These are phyloP conservation scores for Bimastos eiseni DNA, from an alignment of 2,888 invertebrate genomes.

Conservation along the genomic window DNA sequence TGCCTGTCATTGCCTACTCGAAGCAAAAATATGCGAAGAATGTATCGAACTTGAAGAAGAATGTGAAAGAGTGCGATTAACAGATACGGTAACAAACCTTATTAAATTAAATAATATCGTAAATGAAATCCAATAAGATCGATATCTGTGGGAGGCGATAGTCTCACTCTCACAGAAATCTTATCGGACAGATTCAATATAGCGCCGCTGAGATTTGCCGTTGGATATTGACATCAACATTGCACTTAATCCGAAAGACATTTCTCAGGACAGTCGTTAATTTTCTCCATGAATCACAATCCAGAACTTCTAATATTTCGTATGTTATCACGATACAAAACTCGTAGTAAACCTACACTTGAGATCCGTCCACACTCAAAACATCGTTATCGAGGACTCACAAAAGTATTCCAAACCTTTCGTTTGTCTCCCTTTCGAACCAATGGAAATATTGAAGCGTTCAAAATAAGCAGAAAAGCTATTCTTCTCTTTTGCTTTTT, in stretches of 20 bases:
- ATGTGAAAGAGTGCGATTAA: too few relatives aligned
- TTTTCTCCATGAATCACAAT: not conserved
- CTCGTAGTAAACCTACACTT: not conserved
- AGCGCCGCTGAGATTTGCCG: not conserved
- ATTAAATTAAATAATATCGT: too few relatives aligned
- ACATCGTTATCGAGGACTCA: not conserved
- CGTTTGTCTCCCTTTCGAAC: not conserved
- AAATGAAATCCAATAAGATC: too few relatives aligned
- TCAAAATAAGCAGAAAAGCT: not conserved
- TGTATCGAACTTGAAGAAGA: too few relatives aligned
- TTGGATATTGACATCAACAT: not conserved
- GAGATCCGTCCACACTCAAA: not conserved
- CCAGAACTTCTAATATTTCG: not conserved
- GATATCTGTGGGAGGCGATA: not conserved
- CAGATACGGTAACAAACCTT: too few relatives aligned
- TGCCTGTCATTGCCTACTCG: too few relatives aligned
- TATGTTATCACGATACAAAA: not conserved
- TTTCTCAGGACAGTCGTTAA: not conserved
- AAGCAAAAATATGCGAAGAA: too few relatives aligned
- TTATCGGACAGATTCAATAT: not conserved
- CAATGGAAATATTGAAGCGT: not conserved
- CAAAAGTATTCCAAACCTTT: not conserved
- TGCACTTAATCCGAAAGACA: not conserved
- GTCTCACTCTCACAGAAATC: not conserved
- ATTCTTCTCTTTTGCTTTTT: not conserved